Base-by-base conservation (phyloP, 2,888 invertebrate species). In the Mystacides longicornis region DNA sequence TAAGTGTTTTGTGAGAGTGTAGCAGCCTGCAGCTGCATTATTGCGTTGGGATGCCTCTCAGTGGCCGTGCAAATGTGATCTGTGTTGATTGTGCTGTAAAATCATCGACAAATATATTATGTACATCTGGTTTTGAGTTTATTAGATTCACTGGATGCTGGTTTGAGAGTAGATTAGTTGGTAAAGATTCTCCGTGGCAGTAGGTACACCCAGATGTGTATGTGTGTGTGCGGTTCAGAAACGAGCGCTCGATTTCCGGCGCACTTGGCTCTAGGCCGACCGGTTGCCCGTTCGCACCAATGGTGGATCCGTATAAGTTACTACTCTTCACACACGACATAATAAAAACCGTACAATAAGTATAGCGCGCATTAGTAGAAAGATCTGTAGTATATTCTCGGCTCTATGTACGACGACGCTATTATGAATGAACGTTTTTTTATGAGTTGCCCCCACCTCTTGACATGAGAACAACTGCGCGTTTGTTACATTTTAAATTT, bases 371-470 rank as follows among this genome's bases (percentile, higher is more conserved):
- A 21, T 14, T 49, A 23, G 46, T 51, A 55, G 18, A 50, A 55
- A 51, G 50, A 49, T 19, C 50, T 19, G n/a, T 11, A 37, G 18
- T 14, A n/a, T 48, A 18, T 22, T 46, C 7, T 19, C 3, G 3
- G 3, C 19, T 11, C 19, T 9, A 4, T 46, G 11, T 46, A 9
- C n/a, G 14, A 14, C 14, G 37, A 7, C 14, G 14, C 37, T n/a
- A 27, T 37, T 16, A 37, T 37, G 21, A 46, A 46, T 46, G 46
- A 46, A 21, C 20, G 46, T 46, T 46, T 46, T 46, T 77, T 75
- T 75, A 76, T 63, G 63, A 60, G 75, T 71, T 73, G 75, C 71
- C 75, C 73, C 73, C 72, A 73, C 74, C 7, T 3, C 14, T 3
- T 37, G n/a, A n/a, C n/a, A n/a, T n/a, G n/a, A n/a, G n/a, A n/a